These are phyloP conservation scores for Drosophila austrosaltans DNA, from an alignment of 2,888 invertebrate species.

Conservation along the genomic window DNA sequence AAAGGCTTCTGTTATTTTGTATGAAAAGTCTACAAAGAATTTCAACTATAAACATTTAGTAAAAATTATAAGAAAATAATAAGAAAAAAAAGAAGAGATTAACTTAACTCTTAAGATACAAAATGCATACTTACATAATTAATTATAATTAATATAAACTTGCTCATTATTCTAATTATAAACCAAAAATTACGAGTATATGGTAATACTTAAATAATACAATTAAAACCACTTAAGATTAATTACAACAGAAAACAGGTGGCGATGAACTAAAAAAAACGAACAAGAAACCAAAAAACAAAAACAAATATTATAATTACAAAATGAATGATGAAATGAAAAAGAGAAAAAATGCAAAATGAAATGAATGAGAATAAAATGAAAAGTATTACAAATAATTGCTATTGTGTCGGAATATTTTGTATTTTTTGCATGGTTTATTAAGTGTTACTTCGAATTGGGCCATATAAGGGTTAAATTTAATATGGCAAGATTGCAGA, in stretches of 20 bases:
- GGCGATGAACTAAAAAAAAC: conserved; percentile 45
- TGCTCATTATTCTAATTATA: conserved; percentile 76
- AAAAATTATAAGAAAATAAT: conserved; percentile 25
- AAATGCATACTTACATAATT: conserved; percentile 64
- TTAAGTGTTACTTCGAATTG: not conserved
- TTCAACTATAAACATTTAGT: conserved; percentile 54
- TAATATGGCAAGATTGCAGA: too few species aligned
- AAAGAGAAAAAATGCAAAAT: conserved; percentile 43
- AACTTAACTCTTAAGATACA: conserved; percentile 60
- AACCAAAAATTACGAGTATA: conserved; percentile 59
- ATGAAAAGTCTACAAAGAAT: conserved; percentile 66
- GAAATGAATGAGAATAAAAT: conserved; percentile 62
- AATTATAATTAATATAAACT: conserved; percentile 67
- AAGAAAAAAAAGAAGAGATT: conserved; percentile 27
- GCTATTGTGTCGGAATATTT: not conserved
- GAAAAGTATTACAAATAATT: conserved; percentile 66
- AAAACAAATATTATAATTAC: conserved; percentile 58
- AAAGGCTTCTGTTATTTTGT: conserved; percentile 66
- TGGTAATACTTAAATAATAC: conserved; percentile 71
- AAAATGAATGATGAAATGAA: conserved; percentile 19
- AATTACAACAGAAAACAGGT: conserved; percentile 59
- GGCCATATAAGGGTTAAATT: too few species aligned
- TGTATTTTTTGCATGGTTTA: too few species aligned
- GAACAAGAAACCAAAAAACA: conserved; percentile 31
- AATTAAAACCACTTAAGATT: conserved; percentile 62